Evolutionary conservation across 2,888 invertebrate genomes (phyloP), one percentile per base, ranked within the genome.

Genomic region (Myathropa florea): DNA sequence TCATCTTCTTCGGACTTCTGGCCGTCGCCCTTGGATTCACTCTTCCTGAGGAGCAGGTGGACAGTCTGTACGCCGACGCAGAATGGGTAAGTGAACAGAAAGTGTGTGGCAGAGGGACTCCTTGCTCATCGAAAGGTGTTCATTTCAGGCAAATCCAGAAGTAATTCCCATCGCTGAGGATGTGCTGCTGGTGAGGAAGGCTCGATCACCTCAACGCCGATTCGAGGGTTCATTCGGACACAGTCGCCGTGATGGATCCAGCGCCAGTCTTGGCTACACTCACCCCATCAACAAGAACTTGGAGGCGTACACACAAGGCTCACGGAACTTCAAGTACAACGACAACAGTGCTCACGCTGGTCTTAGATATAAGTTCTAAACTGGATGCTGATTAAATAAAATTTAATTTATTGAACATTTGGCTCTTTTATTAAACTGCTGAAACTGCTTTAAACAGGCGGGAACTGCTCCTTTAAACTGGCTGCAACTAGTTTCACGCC

Each of bases 311-410:
- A 75, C 46, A 2, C 53, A 36, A 39, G 83, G 70, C 23, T 28
- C 59, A 0, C 68, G 75, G 10, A 71, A 84, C 39, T 84, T 84
- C 10, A 75, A 36, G 23, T 33, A 39, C 14, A 75, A 79, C 23
- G 83, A 84, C 24, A 78, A 6, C 63, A 77, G 57, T 30, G 83
- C 28, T 14, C 77, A 77, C 14, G 77, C 26, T 46, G 82, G 82
- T 0, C 21, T 83, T 6, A 71, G 82, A 77, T 72, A 36, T 10
- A 67, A 61, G 6, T 83, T 57, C 24, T 23, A 33, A 59, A 23
- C 18, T 12, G 57, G 3, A 36, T 36, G n/a, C 33, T 21, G 3
- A 12, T 23, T 21, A 57, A 57, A 57, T 57, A 24, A 57, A 57
- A 3, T 14, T 23, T 24, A n/a, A 23, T 57, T 23, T 57, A 12